A percentile compares a stretch with the other conserved stretches of the same genome.
These are phyloP conservation scores for Acronicta leporina DNA, from an alignment of 2,888 invertebrate species.

Conservation along the genomic window DNA sequence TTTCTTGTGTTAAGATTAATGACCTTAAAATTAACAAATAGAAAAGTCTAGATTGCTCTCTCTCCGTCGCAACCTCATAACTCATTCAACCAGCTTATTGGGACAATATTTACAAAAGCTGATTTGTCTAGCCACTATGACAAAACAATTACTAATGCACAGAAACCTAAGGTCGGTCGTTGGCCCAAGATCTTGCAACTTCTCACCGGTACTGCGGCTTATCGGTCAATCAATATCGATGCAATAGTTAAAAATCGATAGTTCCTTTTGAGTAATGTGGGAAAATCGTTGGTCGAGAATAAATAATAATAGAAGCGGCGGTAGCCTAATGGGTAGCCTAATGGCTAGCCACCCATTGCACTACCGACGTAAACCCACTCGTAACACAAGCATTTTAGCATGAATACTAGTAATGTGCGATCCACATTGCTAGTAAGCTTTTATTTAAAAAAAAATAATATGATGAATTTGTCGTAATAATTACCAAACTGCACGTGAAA, in stretches of 20 bases:
- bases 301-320: too few relatives aligned
- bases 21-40: not conserved
- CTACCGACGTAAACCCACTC: too few relatives aligned
- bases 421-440: too few relatives aligned
- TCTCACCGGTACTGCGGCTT: constrained; percentile 42
- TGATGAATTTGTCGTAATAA: not conserved
- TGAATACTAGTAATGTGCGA: too few relatives aligned
- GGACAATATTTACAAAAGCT: not conserved
- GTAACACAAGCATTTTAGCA: too few relatives aligned
- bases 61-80: constrained; percentile 26
- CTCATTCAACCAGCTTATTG: constrained; percentile 27
- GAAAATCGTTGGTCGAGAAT: constrained; percentile 20
- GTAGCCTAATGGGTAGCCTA: too few relatives aligned
- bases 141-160: constrained; percentile 24
- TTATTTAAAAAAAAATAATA: too few relatives aligned
- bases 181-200: constrained; percentile 42
- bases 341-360: too few relatives aligned
- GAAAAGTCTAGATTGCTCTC: not conserved
- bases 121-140: constrained; percentile 5
- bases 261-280: constrained; percentile 29
- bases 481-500: not conserved
- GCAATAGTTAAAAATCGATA: constrained; percentile 35
- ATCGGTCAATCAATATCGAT: constrained; percentile 43
- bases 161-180: constrained; percentile 40
- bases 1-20: too few relatives aligned